A percentile compares a stretch with the other conserved stretches of the same genome.
phyloP scores from a whole-genome alignment of 2,797 vertebrate species.

The Artibeus jamaicensis region DNA sequence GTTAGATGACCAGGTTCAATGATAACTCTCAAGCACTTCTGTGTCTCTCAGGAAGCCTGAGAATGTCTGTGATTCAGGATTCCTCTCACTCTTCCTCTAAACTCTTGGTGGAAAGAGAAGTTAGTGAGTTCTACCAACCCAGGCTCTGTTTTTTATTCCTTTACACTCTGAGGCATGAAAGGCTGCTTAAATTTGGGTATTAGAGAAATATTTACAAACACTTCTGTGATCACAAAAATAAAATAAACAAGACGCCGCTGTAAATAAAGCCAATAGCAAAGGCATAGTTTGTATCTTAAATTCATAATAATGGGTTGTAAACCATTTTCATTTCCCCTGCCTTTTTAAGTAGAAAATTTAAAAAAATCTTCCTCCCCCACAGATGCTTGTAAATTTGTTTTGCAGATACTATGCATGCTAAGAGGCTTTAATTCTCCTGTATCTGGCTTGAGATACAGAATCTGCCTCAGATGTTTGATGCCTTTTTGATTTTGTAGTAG shows the following conservation, averaged over 20 bases:
- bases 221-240: neutral
- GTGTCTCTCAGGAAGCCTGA: neutral
- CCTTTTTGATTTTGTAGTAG: neutral
- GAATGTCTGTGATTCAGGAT: neutral
- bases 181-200: slow-evolving; percentile 26
- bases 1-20: neutral
- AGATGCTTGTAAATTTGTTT: slow-evolving; percentile 51
- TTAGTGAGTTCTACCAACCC: neutral
- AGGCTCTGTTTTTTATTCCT: neutral
- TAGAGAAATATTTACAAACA: slow-evolving; percentile 47
- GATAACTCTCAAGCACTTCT: neutral
- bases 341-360: slow-evolving; percentile 17
- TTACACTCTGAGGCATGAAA: slow-evolving; percentile 24
- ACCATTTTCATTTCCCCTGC: slow-evolving; percentile 22
- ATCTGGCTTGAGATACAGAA: neutral
- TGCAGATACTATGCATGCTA: slow-evolving; percentile 11
- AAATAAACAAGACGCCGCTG: neutral
- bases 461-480: neutral
- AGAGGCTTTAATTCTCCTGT: neutral
- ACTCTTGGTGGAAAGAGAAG: neutral
- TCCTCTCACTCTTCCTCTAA: neutral
- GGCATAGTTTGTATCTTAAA: slow-evolving; percentile 39
- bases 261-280: slow-evolving; percentile 16
- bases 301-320: slow-evolving; percentile 41
- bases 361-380: neutral